Conservation (phyloP, 2,797 vertebrate genomes). For the Pseudochirops cupreus region DNA sequence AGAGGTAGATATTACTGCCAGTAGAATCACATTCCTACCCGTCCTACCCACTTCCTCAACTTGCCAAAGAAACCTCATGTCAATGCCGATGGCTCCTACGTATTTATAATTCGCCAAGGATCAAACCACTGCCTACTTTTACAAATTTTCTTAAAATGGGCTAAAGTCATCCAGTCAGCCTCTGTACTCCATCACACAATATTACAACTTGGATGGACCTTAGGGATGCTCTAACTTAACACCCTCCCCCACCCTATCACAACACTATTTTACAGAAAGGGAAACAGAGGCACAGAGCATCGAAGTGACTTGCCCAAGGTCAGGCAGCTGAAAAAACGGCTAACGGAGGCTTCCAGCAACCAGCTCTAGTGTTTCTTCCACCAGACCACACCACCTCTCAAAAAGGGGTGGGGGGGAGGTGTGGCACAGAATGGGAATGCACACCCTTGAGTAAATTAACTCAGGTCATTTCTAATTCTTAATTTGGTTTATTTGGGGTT, state of each 20-base stretch:
- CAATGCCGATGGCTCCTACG: not conserved
- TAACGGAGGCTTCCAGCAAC: not conserved
- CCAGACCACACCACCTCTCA: no score
- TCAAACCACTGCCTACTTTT: not conserved
- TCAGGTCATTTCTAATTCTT: not conserved
- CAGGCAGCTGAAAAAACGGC: not conserved
- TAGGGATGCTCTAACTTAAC: not conserved
- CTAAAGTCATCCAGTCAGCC: not conserved
- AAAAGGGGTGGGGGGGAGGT: no score
- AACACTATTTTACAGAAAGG: not conserved
- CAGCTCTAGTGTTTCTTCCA: not conserved
- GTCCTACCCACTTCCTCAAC: not conserved
- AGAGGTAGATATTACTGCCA: not conserved
- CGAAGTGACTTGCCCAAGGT: not conserved
- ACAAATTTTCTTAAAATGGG: not conserved
- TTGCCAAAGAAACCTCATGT: not conserved
- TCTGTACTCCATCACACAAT: not conserved
- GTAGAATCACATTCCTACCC: not conserved
- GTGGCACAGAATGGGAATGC: not conserved
- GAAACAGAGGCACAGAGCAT: not conserved
- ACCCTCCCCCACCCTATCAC: not conserved
- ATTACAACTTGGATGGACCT: not conserved
- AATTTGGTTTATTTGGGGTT: not conserved
- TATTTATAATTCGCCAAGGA: not conserved
- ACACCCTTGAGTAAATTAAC: not conserved